Base-by-base conservation (phyloP, 2,797 vertebrate species). In the Manis pentadactyla region DNA sequence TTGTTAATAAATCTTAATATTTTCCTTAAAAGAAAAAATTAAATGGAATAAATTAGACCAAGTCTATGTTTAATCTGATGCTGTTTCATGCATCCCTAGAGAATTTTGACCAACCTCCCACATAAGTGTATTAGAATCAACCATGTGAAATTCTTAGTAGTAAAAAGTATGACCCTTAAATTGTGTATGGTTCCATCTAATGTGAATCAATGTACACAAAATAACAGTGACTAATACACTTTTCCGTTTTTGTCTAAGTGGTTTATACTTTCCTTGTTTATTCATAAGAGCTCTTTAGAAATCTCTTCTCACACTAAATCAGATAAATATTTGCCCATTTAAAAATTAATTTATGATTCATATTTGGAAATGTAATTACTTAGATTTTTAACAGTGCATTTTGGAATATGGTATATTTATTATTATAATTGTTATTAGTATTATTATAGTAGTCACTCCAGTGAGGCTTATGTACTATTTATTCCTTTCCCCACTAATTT, bases 21-120 rank as follows among this genome's bases (percentile, higher is more conserved):
- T 63, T 96, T 63, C 23, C 23, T 85, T 77, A 59, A 93, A 57
- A 39, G 82, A 94, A 81, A 31, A 85, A 91, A n/a, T 39, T 74
- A 51, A 17, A 75, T 59, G n/a, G 9, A 95, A 86, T 87, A 87
- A 87, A 87, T 63, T 19, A 88, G 37, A 64, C 7, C 7, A 37
- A 34, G 0, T 39, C 8, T 66, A 63, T 42, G 10, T 39, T 61
- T 9, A 42, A 57, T 18, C 51, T 49, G 39, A 92, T 2, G 55
- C 18, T 83, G 71, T 86, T 75, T 77, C 27, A 15, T 27, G 25
- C 4, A 78, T n/a, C 5, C 46, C 59, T 59, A 51, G 25, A 63
- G n/a, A 57, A 79, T 74, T 92, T 95, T 78, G 31, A 34, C 34
- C 15, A 64, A 12, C 37, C 37, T 68, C 13, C 7, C 17, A 49